phyloP scores from a whole-genome alignment of 1,140 invertebrate species.

The Paralvinella palmiformis region DNA sequence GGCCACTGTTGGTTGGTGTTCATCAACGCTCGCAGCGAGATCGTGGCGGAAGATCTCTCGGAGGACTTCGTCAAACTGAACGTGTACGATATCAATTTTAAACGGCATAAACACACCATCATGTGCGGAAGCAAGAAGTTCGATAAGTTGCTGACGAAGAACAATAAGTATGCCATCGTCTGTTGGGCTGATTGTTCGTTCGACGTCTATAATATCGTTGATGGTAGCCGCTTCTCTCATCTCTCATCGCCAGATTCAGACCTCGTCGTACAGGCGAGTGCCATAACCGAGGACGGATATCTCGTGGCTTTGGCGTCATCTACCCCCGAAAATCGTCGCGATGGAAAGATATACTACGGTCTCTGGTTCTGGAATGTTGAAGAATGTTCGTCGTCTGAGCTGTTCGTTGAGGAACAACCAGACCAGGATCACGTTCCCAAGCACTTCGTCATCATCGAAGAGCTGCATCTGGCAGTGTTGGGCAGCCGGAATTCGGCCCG shows the following conservation, averaged over 20 bases:
- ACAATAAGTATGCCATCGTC: neutral
- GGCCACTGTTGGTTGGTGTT: neutral
- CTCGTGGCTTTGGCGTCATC: slow-evolving; percentile 1
- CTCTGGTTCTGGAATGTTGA: slow-evolving; percentile 8
- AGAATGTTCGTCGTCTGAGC: neutral
- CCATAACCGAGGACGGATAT: neutral
- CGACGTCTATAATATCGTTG: neutral
- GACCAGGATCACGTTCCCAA: neutral
- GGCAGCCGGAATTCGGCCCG: neutral
- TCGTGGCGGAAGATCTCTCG: neutral
- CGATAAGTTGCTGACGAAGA: neutral
- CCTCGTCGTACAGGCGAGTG: neutral
- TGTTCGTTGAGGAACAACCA: neutral
- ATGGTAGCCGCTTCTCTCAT: neutral
- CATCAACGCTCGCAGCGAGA: neutral
- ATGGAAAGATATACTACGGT: neutral
- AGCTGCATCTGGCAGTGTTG: neutral
- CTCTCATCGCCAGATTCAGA: neutral
- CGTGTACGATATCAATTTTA: neutral
- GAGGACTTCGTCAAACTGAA: slow-evolving; percentile 1
- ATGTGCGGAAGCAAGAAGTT: neutral
- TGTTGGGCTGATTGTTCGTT: neutral
- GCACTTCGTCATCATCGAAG: slow-evolving; percentile 3
- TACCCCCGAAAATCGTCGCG: neutral
- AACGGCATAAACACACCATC: neutral